Conservation (phyloP, 1,140 invertebrate genomes). For the Camponotus pennsylvanicus region DNA sequence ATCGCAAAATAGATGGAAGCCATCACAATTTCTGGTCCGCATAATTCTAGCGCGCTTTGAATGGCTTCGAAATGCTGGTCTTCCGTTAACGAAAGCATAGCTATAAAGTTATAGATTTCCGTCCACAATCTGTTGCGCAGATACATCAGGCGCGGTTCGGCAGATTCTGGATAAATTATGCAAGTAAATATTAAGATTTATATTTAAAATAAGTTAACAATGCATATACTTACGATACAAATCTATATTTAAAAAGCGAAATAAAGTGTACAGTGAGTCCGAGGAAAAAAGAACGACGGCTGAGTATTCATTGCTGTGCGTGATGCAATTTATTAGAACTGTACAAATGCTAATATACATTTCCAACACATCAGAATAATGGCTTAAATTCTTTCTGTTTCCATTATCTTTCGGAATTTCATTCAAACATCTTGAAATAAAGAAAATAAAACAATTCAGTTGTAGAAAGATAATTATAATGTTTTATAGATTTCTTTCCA, state of each 20-base stretch:
- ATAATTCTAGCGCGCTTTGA: slow-evolving; percentile 78
- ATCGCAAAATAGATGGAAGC: slow-evolving; percentile 83
- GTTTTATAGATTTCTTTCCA: neutral
- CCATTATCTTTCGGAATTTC: slow-evolving; percentile 78
- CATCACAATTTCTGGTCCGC: slow-evolving; percentile 79
- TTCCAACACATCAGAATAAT: slow-evolving; percentile 85
- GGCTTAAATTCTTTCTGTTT: slow-evolving; percentile 77
- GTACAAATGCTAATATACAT: slow-evolving; percentile 85
- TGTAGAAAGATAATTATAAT: slow-evolving; percentile 12
- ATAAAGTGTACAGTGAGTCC: slow-evolving; percentile 83
- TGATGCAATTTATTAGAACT: slow-evolving; percentile 83
- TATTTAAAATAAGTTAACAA: slow-evolving; percentile 37
- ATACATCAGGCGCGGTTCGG: slow-evolving; percentile 78
- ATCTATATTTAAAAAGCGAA: slow-evolving; percentile 84
- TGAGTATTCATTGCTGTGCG: slow-evolving; percentile 80
- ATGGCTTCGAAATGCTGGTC: slow-evolving; percentile 81
- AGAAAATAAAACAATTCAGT: neutral
- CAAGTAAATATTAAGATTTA: neutral
- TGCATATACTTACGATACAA: slow-evolving; percentile 83
- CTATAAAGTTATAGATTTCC: slow-evolving; percentile 85
- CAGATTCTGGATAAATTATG: slow-evolving; percentile 76
- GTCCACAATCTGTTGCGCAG: slow-evolving; percentile 84
- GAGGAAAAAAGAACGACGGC: slow-evolving; percentile 83
- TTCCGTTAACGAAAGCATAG: slow-evolving; percentile 80
- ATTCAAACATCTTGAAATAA: slow-evolving; percentile 79